A percentile compares a stretch with the other conserved stretches of the same genome.
Conservation (phyloP, 2,113 vertebrate species). For the Penelope pileata region DNA sequence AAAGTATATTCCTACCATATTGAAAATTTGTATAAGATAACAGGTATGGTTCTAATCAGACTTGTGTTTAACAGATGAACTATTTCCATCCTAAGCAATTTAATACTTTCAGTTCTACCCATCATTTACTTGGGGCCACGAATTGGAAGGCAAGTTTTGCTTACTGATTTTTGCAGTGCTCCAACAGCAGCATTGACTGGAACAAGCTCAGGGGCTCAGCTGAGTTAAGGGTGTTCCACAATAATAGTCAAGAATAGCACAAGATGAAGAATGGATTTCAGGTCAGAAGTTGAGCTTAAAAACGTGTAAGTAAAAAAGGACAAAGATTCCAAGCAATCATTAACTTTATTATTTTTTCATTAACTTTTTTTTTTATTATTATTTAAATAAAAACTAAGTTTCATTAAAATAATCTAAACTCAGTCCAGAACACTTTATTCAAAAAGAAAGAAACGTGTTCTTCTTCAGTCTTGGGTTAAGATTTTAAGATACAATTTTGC, state of each 20-base stretch:
- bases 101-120: not conserved
- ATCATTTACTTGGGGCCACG: not conserved
- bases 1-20: not conserved
- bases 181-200: not conserved
- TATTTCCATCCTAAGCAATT: not conserved
- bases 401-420: not conserved
- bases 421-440: not conserved
- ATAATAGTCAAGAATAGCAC: not conserved
- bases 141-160: not conserved
- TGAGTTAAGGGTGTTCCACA: not conserved
- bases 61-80: not conserved
- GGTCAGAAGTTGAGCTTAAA: not conserved
- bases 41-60: rapidly evolving
- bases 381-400: not conserved
- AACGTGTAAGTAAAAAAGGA: not conserved
- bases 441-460: not conserved
- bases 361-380: not conserved
- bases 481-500: not conserved
- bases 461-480: not conserved
- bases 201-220: not conserved
- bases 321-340: not conserved
- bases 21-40: not conserved
- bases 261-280: not conserved
- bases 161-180: not conserved
- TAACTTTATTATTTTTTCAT: too few relatives aligned